Base-by-base conservation (phyloP, 2,113 vertebrate genomes). In the Jacana jacana region DNA sequence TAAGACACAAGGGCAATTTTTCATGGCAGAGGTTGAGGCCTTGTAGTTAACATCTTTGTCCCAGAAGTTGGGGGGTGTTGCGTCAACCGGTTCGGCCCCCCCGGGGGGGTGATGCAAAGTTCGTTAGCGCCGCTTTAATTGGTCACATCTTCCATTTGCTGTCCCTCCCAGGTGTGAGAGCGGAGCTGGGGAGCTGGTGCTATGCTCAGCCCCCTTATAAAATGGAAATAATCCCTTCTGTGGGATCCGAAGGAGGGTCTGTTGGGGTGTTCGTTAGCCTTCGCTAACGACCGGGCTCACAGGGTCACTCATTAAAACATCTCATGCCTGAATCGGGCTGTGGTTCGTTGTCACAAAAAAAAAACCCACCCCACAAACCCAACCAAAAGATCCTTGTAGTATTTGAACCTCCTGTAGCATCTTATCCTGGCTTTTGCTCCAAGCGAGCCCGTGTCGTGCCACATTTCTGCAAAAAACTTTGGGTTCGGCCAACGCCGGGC, bases 371-470 rank as follows among this genome's bases (percentile, higher is more conserved):
- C n/a, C n/a, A n/a, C n/a, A n/a, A n/a, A n/a, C n/a, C n/a, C n/a
- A n/a, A n/a, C n/a, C n/a, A n/a, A n/a, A n/a, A n/a, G n/a, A n/a
- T n/a, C 9, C 16, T 22, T 51, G 25, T 19, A 4, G 1, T 3
- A 13, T 11, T 10, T 9, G 37, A 66, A 63, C 15, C 25, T 33
- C 9, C 4, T 2, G 4, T 61, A 72, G 39, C 64, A 4, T 52
- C 7, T 1, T 37, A 48, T 7, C 46, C 0, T 0, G 7, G 61
- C 11, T 35, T 39, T 30, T 58, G 14, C 31, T 11, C 48, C 4
- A 0, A 8, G 39, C 8, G 2, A 40, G 65, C n/a, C 37, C 0
- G 0, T 13, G 28, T 31, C 0, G 0, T 52, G 68, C 48, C 8
- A 3, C 7, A 0, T 52, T 64, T 88, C 75, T 88, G 42, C 37